Evolutionary conservation across 2,888 invertebrate genomes (phyloP).

Genomic region (Ichneumoninae sp.): DNA sequence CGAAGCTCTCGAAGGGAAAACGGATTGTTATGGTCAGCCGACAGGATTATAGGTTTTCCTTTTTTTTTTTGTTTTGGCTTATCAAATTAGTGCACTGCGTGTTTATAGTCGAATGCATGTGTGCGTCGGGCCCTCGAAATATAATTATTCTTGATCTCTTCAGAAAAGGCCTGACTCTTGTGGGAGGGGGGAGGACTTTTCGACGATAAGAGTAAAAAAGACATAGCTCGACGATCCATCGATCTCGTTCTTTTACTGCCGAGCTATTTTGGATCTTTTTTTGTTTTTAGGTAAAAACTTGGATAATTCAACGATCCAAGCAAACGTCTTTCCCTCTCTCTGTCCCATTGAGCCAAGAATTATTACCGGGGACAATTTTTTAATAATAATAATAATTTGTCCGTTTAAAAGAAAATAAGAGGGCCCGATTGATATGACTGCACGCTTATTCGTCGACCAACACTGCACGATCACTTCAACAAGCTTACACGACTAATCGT

Average conservation of each 20-base stretch:
- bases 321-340: not conserved
- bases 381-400: slow-evolving; percentile 2
- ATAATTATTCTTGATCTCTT: slow-evolving; percentile 4
- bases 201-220: slow-evolving; percentile 28
- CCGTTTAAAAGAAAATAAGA: not conserved
- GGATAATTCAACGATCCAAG: not conserved
- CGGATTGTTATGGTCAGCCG: slow-evolving; percentile 45
- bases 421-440: slow-evolving; percentile 64
- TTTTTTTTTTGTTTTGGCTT: slow-evolving; percentile 21
- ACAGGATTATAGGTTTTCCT: slow-evolving; percentile 5
- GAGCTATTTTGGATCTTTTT: slow-evolving; percentile 6
- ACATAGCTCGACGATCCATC: slow-evolving; percentile 1
- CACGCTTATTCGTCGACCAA: slow-evolving; percentile 36
- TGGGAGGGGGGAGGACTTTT: not conserved
- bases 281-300: not conserved
- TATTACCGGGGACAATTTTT: not conserved
- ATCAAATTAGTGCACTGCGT: slow-evolving; percentile 18
- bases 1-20: slow-evolving; percentile 25
- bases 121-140: slow-evolving; percentile 43
- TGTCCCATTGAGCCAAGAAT: slow-evolving; percentile 4
- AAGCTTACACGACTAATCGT: slow-evolving; percentile 10
- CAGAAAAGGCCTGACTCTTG: slow-evolving; percentile 18
- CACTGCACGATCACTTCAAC: slow-evolving; percentile 24
- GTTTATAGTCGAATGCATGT: slow-evolving; percentile 33
- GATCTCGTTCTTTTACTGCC: not conserved